phyloP scores from a whole-genome alignment of 2,888 invertebrate genomes.

The Cosmia pyralina region DNA sequence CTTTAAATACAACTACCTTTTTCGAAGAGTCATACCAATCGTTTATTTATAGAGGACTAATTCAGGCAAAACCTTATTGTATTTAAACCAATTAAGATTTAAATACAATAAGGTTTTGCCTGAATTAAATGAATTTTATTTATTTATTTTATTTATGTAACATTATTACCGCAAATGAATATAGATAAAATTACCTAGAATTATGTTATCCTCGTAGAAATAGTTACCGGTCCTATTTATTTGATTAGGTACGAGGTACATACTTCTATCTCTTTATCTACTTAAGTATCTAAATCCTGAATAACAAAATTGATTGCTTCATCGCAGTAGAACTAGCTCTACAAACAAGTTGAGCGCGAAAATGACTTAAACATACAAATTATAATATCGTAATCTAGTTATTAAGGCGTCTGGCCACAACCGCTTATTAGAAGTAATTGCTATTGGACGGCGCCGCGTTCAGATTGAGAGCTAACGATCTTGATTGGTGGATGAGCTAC shows the following conservation, averaged over 20 bases:
- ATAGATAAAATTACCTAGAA: background rate
- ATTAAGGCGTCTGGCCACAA: slow-evolving; percentile 38
- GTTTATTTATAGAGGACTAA: too few species aligned
- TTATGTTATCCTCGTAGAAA: background rate
- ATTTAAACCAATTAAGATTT: too few species aligned
- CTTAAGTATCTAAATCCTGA: background rate
- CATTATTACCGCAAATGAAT: background rate
- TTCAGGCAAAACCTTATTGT: too few species aligned
- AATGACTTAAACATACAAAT: slow-evolving; percentile 52
- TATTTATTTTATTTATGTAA: too few species aligned
- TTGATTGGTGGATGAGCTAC: slow-evolving; percentile 30
- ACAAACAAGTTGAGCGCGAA: slow-evolving; percentile 44
- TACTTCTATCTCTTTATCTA: background rate
- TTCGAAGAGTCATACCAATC: too few species aligned
- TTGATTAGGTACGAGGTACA: background rate
- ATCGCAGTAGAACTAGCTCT: slow-evolving; percentile 21
- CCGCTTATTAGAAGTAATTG: slow-evolving; percentile 44
- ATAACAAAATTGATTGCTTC: slow-evolving; percentile 35
- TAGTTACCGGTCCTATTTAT: background rate
- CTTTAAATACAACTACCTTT: too few species aligned
- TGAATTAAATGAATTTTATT: too few species aligned
- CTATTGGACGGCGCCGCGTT: slow-evolving; percentile 24
- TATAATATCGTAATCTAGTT: slow-evolving; percentile 31
- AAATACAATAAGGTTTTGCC: too few species aligned
- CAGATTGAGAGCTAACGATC: slow-evolving; percentile 34